phyloP scores from a whole-genome alignment of 2,113 vertebrate species.

The Charadrius vociferus region DNA sequence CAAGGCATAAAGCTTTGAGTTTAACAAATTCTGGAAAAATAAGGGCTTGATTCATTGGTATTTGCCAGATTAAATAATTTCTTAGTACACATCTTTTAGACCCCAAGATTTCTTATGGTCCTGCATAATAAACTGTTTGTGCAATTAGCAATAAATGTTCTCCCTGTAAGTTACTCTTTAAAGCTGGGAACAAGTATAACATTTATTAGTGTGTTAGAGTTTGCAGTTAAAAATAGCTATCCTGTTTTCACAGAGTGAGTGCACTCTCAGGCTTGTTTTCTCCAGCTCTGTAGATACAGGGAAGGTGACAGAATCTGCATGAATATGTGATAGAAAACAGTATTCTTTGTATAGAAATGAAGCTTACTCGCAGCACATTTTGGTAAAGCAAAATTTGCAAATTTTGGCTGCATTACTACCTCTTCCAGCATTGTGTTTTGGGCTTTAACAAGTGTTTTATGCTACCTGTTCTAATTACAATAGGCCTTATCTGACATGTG shows the following conservation, averaged over 20 bases:
- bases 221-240: conserved; percentile 53
- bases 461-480: background rate
- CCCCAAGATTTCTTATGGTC: background rate
- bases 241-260: background rate
- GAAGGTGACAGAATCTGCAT: background rate
- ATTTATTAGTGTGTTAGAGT: conserved; percentile 27
- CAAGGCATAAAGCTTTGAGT: background rate
- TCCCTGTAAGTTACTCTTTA: conserved; percentile 16
- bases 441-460: background rate
- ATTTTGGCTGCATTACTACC: background rate
- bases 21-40: conserved; percentile 9
- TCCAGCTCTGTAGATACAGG: background rate
- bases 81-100: background rate
- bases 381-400: background rate
- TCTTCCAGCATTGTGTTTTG: background rate
- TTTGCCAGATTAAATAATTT: conserved; percentile 45
- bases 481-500: background rate
- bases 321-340: background rate
- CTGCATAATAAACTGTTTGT: conserved; percentile 41
- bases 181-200: conserved; percentile 39
- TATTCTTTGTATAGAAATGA: background rate
- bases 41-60: conserved; percentile 7
- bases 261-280: background rate
- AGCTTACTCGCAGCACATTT: background rate
- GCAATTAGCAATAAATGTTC: conserved; percentile 58